phyloP scores from a whole-genome alignment of 1,140 invertebrate genomes.

The Coptotermes formosanus region DNA sequence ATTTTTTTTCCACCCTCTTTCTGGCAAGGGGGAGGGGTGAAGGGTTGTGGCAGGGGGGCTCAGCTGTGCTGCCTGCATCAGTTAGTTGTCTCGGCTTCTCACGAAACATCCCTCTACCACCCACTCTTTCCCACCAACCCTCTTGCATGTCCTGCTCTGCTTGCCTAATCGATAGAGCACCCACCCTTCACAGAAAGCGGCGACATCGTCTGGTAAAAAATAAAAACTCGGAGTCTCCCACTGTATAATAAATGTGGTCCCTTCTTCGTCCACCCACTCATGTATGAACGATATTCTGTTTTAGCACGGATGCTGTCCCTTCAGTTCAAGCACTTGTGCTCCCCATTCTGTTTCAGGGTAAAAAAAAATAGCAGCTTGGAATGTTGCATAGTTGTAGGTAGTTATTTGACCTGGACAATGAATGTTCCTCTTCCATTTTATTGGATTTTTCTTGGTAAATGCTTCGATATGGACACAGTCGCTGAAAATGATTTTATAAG shows the following conservation, averaged over 20 bases:
- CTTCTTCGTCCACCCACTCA: slow-evolving; percentile 2
- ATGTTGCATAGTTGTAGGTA: not conserved
- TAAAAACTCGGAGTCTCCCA: slow-evolving; percentile 21
- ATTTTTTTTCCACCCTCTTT: not conserved
- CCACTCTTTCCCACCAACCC: not conserved
- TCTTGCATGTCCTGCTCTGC: slow-evolving; percentile 24
- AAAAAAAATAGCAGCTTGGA: not conserved
- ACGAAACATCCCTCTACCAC: slow-evolving; percentile 21
- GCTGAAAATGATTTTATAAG: no score
- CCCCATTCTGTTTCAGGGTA: not conserved
- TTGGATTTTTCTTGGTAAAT: not conserved
- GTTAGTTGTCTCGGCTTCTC: slow-evolving; percentile 27
- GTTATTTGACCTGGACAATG: not conserved
- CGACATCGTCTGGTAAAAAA: slow-evolving; percentile 27
- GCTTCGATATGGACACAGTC: not conserved
- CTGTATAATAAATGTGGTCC: not conserved
- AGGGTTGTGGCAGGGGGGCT: not conserved
- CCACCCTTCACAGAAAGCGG: slow-evolving; percentile 3
- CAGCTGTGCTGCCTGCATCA: slow-evolving; percentile 26
- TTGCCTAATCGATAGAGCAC: slow-evolving; percentile 30
- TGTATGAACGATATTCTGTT: not conserved
- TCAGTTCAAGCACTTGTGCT: not conserved
- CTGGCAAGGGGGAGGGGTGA: not conserved
- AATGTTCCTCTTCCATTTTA: not conserved
- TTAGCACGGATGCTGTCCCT: not conserved